Evolutionary conservation across 2,888 invertebrate species (phyloP), one percentile per base, ranked within the genome.

Genomic region (Ormyrus rosae): DNA sequence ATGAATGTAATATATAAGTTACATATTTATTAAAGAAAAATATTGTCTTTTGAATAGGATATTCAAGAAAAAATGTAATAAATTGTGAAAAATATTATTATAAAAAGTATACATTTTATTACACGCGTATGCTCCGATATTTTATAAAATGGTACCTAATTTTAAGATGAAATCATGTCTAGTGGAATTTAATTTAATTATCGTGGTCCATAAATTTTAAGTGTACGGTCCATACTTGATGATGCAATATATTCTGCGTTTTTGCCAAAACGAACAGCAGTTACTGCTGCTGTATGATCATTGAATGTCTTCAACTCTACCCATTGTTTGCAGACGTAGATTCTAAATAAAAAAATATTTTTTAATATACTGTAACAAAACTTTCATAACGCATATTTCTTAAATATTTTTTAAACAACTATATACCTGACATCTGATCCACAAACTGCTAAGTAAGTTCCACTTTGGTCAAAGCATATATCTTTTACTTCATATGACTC

Each of bases 401-500:
- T 60, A 51, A 53, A 63, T 45, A 46, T 48, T 5, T 19, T 34
- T 34, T 34, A 34, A 34, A 34, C 19, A 60, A 56, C 73, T 64
- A 61, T 91, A 92, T 91, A 96, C 94, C 98, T 95, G 87, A 99
- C 96, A 91, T 99, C 99, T 7, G 96, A 95, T 51, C 99, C 99
- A 19, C 98, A 99, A 48, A 99, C 95, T 8, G 98, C 99, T 86
- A 99, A 92, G 92, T 99, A 99, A 9, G 98, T 98, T 83, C 99
- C 99, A 91, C 98, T 99, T 91, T 98, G 97, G 92, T 99, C 99
- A 91, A 99, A 99, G 90, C 96, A 96, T 84, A 99, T 92, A 92
- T 98, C 97, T 88, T 95, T 96, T 60, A 97, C 96, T 92, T 96
- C 96, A 87, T 96, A 97, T 5, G 96, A 96, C 86, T 99, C 98